A percentile compares a stretch with the other conserved stretches of the same genome.
phyloP scores from a whole-genome alignment of 2,888 invertebrate genomes.

The Drosophila tripunctata region DNA sequence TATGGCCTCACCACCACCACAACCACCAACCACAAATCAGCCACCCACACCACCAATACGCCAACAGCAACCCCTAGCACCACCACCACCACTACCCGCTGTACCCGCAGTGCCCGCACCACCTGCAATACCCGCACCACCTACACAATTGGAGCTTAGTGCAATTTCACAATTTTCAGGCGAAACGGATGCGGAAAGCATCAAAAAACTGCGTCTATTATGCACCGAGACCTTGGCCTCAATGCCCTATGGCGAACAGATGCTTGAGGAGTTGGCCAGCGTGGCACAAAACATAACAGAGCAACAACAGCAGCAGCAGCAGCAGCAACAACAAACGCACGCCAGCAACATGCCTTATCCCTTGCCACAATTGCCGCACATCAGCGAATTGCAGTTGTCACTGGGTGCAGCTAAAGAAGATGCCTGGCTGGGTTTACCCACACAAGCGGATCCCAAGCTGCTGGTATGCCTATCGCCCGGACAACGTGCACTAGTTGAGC shows the following conservation, averaged over 20 bases:
- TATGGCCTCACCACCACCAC: slow-evolving; percentile 71
- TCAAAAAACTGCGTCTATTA: slow-evolving; percentile 87
- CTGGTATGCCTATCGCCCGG: slow-evolving; percentile 90
- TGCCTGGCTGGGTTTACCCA: slow-evolving; percentile 87
- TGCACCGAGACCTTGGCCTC: slow-evolving; percentile 88
- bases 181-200: slow-evolving; percentile 71
- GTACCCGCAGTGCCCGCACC: slow-evolving; percentile 3
- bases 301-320: slow-evolving; percentile 27
- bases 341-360: slow-evolving; percentile 84
- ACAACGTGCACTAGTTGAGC: slow-evolving; percentile 87
- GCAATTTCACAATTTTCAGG: slow-evolving; percentile 58
- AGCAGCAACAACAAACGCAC: slow-evolving; percentile 55
- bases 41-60: neutral
- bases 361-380: slow-evolving; percentile 85
- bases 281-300: slow-evolving; percentile 85
- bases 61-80: slow-evolving; percentile 23
- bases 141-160: slow-evolving; percentile 49
- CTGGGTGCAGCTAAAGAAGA: slow-evolving; percentile 32
- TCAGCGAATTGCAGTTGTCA: slow-evolving; percentile 84
- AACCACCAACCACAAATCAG: too few relatives aligned
- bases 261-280: slow-evolving; percentile 88
- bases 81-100: slow-evolving; percentile 17
- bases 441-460: slow-evolving; percentile 86
- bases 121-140: slow-evolving; percentile 8
- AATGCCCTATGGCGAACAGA: slow-evolving; percentile 89